Evolutionary conservation across 2,888 invertebrate species (phyloP), one percentile per base, ranked within the genome.

Genomic region (Chironomus tentans): DNA sequence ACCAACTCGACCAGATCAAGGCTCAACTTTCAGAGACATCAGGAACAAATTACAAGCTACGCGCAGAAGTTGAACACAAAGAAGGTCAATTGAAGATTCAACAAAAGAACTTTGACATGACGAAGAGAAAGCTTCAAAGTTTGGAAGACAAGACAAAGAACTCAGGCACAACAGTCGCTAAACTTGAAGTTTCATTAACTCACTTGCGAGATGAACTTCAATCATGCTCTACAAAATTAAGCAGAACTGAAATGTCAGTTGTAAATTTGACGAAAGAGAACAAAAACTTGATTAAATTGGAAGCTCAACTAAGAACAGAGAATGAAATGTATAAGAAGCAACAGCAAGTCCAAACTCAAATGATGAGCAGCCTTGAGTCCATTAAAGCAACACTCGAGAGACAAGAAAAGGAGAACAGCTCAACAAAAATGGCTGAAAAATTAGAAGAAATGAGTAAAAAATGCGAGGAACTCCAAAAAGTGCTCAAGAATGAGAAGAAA

Each of bases 121-220:
- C 93, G 81, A 95, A 94, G 82, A 92, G 92, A 79, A 97, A 97
- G 85, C 93, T 96, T 72, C 85, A 88, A 22, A 89, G 92, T 0
- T 85, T 96, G 68, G 94, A 95, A 84, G 94, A 95, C 80, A 92
- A 94, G 79, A 93, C 92, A 81, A 91, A 91, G 81, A 92, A 91
- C 76, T 93, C 94, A 80, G 91, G 88, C 79, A 87, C 89, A 62
- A 91, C 92, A 0, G 91, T 93, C 77, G 89, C 92, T 38, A 95
- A 95, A 82, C 93, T 95, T 80, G 97, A 97, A 83, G 91, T 93
- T 78, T 91, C 92, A 15, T 87, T 92, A 75, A 89, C 89, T 81
- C 90, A 91, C 81, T 85, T 95, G 7, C 90, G 92, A 82, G 91
- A 94, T 80, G 92, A 93, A 82, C 85, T 90, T 15, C 84, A 93